phyloP scores from a whole-genome alignment of 2,113 vertebrate genomes.

The Seriola rivoliana region DNA sequence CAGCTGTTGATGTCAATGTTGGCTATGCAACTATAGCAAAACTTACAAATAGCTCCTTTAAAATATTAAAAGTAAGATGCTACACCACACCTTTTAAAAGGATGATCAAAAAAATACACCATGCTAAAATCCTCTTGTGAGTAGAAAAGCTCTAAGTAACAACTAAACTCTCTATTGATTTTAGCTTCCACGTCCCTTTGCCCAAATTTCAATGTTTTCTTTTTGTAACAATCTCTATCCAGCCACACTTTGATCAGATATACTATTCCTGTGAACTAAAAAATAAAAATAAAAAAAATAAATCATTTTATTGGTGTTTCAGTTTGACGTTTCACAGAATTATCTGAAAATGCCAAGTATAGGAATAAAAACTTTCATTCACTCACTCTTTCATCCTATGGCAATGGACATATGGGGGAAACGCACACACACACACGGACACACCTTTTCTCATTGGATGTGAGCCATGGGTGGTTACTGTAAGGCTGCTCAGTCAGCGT shows the following conservation, averaged over 20 bases:
- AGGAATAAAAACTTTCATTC: not conserved
- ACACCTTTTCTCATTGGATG: conserved; percentile 34
- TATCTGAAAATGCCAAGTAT: not conserved
- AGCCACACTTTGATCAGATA: no score
- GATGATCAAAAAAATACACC: not conserved
- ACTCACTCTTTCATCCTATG: not conserved
- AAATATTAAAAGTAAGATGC: not conserved
- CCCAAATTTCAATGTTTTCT: no score
- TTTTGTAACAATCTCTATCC: no score
- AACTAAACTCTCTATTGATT: not conserved
- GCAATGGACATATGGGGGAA: not conserved
- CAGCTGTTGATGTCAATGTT: no score
- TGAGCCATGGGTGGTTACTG: conserved; percentile 39
- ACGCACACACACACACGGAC: not conserved
- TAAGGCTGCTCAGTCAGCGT: conserved; percentile 67
- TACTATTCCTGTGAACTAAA: no score
- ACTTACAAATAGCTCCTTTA: no score
- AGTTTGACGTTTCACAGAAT: no score
- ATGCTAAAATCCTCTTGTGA: not conserved
- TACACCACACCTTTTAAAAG: no score
- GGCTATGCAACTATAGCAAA: no score
- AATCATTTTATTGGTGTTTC: not conserved
- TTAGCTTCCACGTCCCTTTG: not conserved
- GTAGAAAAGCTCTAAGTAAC: not conserved
- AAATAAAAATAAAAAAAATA: no score